Conservation (phyloP, 2,888 invertebrate genomes). For the Nymphalis urticae region DNA sequence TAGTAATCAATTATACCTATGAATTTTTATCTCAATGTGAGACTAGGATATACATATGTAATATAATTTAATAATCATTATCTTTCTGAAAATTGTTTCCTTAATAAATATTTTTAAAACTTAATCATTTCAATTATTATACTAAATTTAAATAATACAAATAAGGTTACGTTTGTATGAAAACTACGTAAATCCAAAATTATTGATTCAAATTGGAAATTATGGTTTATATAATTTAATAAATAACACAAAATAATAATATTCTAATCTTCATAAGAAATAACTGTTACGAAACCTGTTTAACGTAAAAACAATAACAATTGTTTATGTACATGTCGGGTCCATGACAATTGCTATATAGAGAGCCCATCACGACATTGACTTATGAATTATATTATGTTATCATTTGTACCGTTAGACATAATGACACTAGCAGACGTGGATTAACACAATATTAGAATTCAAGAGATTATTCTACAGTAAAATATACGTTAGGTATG, state of each 20-base stretch:
- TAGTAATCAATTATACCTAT: too few species aligned
- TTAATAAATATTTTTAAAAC: neutral
- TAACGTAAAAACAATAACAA: conserved; percentile 6
- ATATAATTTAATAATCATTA: neutral
- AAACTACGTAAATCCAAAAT: too few species aligned
- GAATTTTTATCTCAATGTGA: neutral
- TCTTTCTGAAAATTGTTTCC: neutral
- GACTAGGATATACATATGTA: neutral
- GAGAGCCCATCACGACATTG: conserved; percentile 7
- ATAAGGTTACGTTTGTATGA: too few species aligned
- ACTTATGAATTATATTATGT: neutral
- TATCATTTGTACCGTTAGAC: too few species aligned
- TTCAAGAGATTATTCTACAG: too few species aligned
- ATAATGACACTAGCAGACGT: too few species aligned
- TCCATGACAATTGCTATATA: conserved; percentile 1
- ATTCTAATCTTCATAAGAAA: conserved; percentile 5
- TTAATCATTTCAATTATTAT: too few species aligned
- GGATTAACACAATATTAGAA: too few species aligned
- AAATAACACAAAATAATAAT: neutral
- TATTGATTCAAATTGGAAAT: too few species aligned
- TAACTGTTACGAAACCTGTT: neutral
- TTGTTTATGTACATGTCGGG: neutral
- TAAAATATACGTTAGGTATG: too few species aligned
- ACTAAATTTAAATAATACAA: too few species aligned
- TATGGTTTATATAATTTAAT: too few species aligned